Base-by-base conservation (phyloP, 2,113 vertebrate species). In the Macaca fascicularis region DNA sequence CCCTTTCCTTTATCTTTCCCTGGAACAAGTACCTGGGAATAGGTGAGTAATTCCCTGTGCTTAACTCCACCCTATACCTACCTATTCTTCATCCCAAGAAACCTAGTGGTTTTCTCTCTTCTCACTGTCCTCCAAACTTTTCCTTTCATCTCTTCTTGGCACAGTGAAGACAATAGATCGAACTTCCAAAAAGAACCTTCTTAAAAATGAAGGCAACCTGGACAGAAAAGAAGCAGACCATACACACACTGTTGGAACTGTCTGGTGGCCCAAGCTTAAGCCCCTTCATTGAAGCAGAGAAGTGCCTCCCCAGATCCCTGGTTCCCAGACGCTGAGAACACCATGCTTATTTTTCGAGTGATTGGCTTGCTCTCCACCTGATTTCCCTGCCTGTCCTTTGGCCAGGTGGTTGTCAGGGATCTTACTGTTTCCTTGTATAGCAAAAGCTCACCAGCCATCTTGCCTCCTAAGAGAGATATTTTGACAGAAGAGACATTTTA, bases 101-200 rank as follows among this genome's bases (percentile, higher is more conserved):
- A 85, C 22, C 13, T 50, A 10, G 43, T 82, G 67, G n/a, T 84
- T 91, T 94, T 92, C n/a, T 52, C 11, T 38, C 3, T 57, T 76
- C 35, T 91, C 22, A 43, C 87, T 96, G 96, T 43, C 55, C 35
- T 94, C 5, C 30, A 57, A 23, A 59, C 5, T 22, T 48, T 89
- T 83, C 22, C 79, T 93, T 96, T 78, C 32, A 69, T 93, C 93
- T 91, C 89, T 95, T 93, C 52, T 89, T 93, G 85, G 43, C 52
- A 83, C n/a, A 43, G 43, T 78, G 61, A 48, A 92, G 32, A 50
- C 43, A 69, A 43, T 70, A 92, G 45, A 89, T 79, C 69, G 72
- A 87, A 45, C 17, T 92, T 74, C 83, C 13, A 48, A 89, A 91
- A 67, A 83, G 35, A 88, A 61, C 35, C 74, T 95, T 61, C 57